Percentiles rank a stretch among this genome's conserved stretches.
phyloP scores from a whole-genome alignment of 2,888 invertebrate species.

The Pseudococcus viburni region DNA sequence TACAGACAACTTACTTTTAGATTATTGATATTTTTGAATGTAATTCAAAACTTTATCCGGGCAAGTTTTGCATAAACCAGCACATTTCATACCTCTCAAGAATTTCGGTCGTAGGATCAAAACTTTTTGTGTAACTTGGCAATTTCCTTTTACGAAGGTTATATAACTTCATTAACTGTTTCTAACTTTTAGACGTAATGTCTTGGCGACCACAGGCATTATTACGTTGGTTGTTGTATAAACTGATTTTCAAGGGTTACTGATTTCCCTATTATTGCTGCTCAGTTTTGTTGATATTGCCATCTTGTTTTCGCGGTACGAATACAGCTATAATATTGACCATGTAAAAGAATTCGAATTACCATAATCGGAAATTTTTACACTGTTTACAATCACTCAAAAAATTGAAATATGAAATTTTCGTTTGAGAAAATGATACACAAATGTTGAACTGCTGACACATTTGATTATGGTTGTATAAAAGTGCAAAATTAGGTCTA shows the following conservation, averaged over 20 bases:
- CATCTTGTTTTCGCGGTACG: conserved; percentile 3
- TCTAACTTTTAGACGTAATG: conserved; percentile 56
- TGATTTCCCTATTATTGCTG: conserved; percentile 52
- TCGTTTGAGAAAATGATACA: not conserved
- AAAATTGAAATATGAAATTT: not conserved
- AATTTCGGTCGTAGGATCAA: conserved; percentile 45
- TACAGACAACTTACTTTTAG: conserved; percentile 18
- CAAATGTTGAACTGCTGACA: not conserved
- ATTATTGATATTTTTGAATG: conserved; percentile 54
- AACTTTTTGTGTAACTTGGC: conserved; percentile 58
- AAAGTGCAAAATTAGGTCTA: not conserved
- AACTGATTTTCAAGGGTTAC: conserved; percentile 58
- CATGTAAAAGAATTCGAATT: not conserved
- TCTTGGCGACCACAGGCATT: conserved; percentile 57
- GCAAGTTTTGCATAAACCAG: conserved; percentile 45
- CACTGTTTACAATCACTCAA: not conserved
- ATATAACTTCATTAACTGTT: conserved; percentile 57
- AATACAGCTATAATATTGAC: not conserved
- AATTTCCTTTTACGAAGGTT: conserved; percentile 57
- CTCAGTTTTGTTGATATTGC: conserved; percentile 54
- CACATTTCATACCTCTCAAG: conserved; percentile 51
- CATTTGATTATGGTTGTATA: not conserved
- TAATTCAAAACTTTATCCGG: conserved; percentile 8
- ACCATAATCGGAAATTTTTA: not conserved
- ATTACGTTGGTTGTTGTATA: conserved; percentile 50